Conservation (phyloP, 2,888 invertebrate species). For the Crossocerus cetratus region DNA sequence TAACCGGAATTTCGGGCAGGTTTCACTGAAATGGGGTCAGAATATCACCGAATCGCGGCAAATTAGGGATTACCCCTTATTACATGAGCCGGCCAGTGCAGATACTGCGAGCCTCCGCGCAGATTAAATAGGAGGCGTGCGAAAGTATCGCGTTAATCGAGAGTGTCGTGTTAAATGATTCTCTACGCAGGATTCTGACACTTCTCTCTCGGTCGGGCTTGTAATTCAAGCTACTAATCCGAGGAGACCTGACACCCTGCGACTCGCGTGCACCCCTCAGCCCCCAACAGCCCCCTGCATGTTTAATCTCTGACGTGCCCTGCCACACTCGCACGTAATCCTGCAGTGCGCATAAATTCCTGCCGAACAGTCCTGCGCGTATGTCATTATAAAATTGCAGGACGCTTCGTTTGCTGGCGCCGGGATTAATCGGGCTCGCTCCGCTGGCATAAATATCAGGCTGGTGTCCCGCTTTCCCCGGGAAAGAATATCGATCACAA, state of each 20-base stretch:
- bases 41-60: too few species aligned
- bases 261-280: neutral
- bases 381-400: neutral
- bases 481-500: neutral
- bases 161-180: neutral
- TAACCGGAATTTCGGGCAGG: too few species aligned
- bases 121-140: too few species aligned
- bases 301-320: neutral
- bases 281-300: too few species aligned
- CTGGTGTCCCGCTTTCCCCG: neutral
- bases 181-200: neutral
- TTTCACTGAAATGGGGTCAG: too few species aligned
- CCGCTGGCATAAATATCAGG: neutral
- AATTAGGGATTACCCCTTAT: too few species aligned
- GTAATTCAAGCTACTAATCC: slow-evolving; percentile 3
- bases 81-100: too few species aligned
- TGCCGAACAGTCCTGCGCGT: neutral
- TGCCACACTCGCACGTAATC: neutral
- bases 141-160: neutral
- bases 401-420: neutral
- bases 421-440: neutral
- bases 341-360: neutral
- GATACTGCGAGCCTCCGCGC: too few species aligned
- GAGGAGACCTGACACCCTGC: neutral
- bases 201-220: neutral